Conservation (phyloP, 1,140 invertebrate species). For the Papilio xuthus region DNA sequence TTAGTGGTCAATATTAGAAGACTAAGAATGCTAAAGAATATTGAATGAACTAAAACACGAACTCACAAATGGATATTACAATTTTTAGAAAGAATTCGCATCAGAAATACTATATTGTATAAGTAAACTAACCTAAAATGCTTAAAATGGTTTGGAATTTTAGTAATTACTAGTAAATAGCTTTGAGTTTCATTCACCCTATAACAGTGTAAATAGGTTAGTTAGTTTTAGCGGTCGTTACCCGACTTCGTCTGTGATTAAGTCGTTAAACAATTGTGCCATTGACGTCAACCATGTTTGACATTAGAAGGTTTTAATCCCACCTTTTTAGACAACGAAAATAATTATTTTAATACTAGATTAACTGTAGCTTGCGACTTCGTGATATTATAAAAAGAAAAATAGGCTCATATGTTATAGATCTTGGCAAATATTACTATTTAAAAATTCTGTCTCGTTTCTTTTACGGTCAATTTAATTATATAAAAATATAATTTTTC, state of each 20-base stretch:
- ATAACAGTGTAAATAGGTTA: conserved; percentile 2
- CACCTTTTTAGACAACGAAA: not conserved
- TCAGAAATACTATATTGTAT: not conserved
- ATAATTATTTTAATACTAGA: not conserved
- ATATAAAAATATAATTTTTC: too few species aligned
- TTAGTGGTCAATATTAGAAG: too few species aligned
- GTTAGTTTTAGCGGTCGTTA: conserved; percentile 5
- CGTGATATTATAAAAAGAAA: too few species aligned
- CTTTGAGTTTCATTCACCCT: not conserved
- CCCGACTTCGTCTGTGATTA: not conserved
- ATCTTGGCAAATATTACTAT: too few species aligned
- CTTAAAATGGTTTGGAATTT: not conserved
- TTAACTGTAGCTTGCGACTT: not conserved
- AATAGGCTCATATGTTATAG: too few species aligned
- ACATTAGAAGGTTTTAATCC: not conserved
- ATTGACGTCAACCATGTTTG: conserved; percentile 8
- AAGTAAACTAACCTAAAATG: not conserved
- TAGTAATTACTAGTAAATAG: conserved; percentile 9
- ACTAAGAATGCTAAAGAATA: too few species aligned
- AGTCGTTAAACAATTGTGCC: not conserved
- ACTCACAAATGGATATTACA: not conserved
- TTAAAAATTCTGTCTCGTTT: too few species aligned
- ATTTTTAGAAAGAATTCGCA: not conserved
- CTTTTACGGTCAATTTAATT: too few species aligned
- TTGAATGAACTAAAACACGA: not conserved